Percentiles rank a stretch among this genome's conserved stretches.
phyloP scores from a whole-genome alignment of 2,113 vertebrate species.

The Nothoprocta perdicaria region DNA sequence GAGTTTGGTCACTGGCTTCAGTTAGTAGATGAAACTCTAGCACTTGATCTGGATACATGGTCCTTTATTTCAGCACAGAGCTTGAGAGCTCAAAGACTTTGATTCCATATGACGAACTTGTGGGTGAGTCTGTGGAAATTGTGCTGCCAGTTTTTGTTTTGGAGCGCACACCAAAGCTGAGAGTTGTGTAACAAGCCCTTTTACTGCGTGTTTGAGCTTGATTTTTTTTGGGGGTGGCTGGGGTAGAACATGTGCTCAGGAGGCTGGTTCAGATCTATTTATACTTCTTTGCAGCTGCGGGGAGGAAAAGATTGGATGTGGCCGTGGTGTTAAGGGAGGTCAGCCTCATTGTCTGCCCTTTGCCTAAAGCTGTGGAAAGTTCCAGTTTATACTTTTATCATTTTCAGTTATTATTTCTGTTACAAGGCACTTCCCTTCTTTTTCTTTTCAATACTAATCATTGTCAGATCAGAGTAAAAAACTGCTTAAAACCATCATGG shows the following conservation, averaged over 20 bases:
- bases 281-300: background rate
- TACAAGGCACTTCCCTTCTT: background rate
- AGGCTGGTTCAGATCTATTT: background rate
- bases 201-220: background rate
- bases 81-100: background rate
- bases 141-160: background rate
- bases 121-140: background rate
- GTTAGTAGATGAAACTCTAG: background rate
- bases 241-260: background rate
- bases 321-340: background rate
- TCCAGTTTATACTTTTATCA: background rate
- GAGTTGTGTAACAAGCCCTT: background rate
- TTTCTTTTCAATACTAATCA: background rate
- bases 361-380: background rate
- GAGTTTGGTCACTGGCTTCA: background rate
- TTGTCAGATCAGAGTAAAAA: background rate
- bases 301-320: no score
- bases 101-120: background rate
- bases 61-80: background rate
- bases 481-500: background rate
- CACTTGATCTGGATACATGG: fast-evolving
- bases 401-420: background rate
- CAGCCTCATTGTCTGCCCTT: background rate
- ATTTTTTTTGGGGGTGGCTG: background rate
- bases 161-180: background rate